Base-by-base conservation (phyloP, 1,140 invertebrate species). In the Ceratosolen solmsi region DNA sequence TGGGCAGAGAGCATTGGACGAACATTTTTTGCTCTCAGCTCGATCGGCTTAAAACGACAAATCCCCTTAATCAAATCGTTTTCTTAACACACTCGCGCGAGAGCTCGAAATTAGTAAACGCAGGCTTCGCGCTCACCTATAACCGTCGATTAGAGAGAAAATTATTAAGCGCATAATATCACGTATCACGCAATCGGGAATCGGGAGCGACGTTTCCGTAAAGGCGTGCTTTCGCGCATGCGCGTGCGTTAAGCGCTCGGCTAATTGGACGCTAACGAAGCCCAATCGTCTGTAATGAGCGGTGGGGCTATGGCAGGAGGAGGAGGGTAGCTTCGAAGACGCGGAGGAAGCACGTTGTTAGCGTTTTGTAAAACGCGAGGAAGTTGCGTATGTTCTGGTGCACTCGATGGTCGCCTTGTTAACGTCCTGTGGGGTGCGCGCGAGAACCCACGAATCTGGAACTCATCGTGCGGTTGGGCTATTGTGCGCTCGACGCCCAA, bases 191-290 rank as follows among this genome's bases (percentile, higher is more conserved):
- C 38, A 46, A 71, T 71, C 68, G n/a, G 46, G 11, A 22, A 71
- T 71, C 38, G 8, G 20, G 0, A 7, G n/a, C 7, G 13, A 30
- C 15, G 13, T 73, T 73, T 54, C 71, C 71, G 30, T 27, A 30
- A 72, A 72, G 22, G 25, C 54, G 7, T 20, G 41, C 22, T 33
- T 58, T 7, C 0, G 0, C 30, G 36, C 36, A 4, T 25, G 13
- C 51, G 51, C 54, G 54, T 36, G 65, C 63, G 41, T 30, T 72
- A 36, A n/a, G 25, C 68, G 41, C 33, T 22, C 68, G 54, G 2
- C 71, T 74, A 65, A 80, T 73, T 80, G 51, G 71, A 80, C 54
- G 70, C 65, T 80, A 80, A 80, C 79, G 70, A 80, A 56, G 0
- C 3, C 56, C 79, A 73, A 58, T 80, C 51, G 46, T 60, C 56